Evolutionary conservation across 2,888 invertebrate genomes (phyloP), one percentile per base, ranked within the genome.

Genomic region (Dicranocentrus wangi): DNA sequence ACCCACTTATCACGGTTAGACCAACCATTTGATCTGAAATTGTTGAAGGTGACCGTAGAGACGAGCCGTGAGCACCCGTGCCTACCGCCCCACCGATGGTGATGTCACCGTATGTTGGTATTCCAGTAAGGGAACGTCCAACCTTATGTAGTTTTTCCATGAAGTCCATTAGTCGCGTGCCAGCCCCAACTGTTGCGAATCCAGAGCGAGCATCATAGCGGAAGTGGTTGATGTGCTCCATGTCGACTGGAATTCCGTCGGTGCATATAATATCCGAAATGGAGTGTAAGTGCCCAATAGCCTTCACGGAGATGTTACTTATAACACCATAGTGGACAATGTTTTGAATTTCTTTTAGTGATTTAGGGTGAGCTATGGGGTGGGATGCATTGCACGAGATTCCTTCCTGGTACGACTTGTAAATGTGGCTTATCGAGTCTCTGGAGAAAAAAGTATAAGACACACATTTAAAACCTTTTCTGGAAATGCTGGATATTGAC

Each of bases 31-130:
- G 72, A 42, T 77, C 77, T 17, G 72, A 58, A 3, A 77, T 13
- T 23, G 82, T 51, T 5, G 51, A n/a, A 0, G 66, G 51, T n/a
- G 71, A 39, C 2, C 17, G 19, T 15, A 77, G 23, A 2, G 47
- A 47, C 0, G 77, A 60, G 39, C 82, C 82, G 19, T 77, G 77
- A 23, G 76, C 47, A 13, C 71, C 71, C 28, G 76, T 71, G 10
- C 77, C 81, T 1, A 81, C 5, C 10, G 72, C 72, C 15, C 82
- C 82, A 19, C 77, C 82, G 42, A 82, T 42, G 23, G 82, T 78
- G 8, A 78, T 73, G 25, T 61, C 68, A 2, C 58, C 69, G 58
- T 63, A 78, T 7, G 78, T 2, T 0, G 82, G 82, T 5, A 73
- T n/a, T 1, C 58, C 63, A 32, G 60, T 10, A 10, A 82, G 17